A percentile compares a stretch with the other conserved stretches of the same genome.
Evolutionary conservation across 2,797 vertebrate species (phyloP).

Genomic region (Notoglanidium macrostoma): DNA sequence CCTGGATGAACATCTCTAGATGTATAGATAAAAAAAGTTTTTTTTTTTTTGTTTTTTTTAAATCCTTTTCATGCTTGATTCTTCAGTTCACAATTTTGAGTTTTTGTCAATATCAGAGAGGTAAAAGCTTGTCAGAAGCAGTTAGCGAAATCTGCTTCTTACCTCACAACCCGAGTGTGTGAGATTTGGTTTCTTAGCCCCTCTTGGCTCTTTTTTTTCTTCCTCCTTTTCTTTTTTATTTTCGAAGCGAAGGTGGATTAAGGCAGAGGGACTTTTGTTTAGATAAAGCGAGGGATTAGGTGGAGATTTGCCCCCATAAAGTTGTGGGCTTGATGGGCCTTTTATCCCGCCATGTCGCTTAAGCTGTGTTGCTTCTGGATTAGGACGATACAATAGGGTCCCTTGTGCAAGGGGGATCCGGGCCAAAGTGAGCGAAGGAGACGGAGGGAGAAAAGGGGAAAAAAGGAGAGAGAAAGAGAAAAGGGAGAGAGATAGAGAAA

Average conservation of each 20-base stretch:
- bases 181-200: conserved; percentile 84
- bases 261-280: conserved; percentile 90
- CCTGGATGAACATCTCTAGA: not conserved
- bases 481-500: conserved; percentile 59
- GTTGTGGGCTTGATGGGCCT: conserved; percentile 98
- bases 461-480: conserved; percentile 59
- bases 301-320: conserved; percentile 99
- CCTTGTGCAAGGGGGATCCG: conserved; percentile 92
- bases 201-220: conserved; percentile 80
- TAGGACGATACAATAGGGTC: conserved; percentile 97
- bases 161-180: conserved; percentile 87
- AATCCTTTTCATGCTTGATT: not conserved
- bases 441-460: conserved; percentile 63
- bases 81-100: conserved; percentile 8
- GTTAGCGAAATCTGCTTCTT: conserved; percentile 95
- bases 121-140: conserved; percentile 75
- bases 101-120: conserved; percentile 11
- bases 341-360: conserved; percentile 99
- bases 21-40: not conserved
- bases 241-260: conserved; percentile 79
- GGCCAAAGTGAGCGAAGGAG: conserved; percentile 74
- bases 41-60: too few relatives aligned
- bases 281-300: conserved; percentile 99
- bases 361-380: conserved; percentile 99
- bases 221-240: conserved; percentile 61